A percentile compares a stretch with the other conserved stretches of the same genome.
Conservation (phyloP, 2,797 vertebrate species). For the Pantherophis alleghaniensis region DNA sequence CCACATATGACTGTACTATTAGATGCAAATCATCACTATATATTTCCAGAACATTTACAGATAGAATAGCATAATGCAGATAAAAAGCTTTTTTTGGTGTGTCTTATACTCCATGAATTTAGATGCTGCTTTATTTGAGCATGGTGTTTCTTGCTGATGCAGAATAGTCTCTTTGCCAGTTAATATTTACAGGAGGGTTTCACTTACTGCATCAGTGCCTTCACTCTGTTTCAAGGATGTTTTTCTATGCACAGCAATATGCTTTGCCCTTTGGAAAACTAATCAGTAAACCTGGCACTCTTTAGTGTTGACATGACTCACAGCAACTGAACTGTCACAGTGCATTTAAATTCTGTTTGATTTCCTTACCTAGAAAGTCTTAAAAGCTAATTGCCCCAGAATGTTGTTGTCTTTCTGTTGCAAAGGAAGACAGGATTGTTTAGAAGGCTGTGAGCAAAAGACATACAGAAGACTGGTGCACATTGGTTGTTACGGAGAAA, state of each 20-base stretch:
- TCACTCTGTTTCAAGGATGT: not conserved
- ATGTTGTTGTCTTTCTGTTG: conserved; percentile 55
- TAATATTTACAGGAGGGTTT: conserved; percentile 11
- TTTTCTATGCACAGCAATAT: conserved; percentile 12
- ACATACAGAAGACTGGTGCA: conserved; percentile 11
- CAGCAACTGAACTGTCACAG: conserved; percentile 32
- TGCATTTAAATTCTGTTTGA: conserved; percentile 66
- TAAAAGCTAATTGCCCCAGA: conserved; percentile 64
- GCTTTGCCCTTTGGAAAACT: conserved; percentile 25
- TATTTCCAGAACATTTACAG: not conserved
- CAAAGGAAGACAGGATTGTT: conserved; percentile 48
- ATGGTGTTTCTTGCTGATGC: conserved; percentile 5
- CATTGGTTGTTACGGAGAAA: conserved; percentile 44
- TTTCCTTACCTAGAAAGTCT: conserved; percentile 60
- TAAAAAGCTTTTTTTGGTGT: not conserved
- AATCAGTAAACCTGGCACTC: conserved; percentile 54
- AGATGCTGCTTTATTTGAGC: not conserved
- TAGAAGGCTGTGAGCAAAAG: conserved; percentile 30
- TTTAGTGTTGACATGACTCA: conserved; percentile 44
- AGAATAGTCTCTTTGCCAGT: not conserved
- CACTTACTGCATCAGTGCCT: not conserved
- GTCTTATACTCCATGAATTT: not conserved
- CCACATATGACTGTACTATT: not conserved
- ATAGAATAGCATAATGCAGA: not conserved
- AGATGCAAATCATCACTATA: not conserved